Evolutionary conservation across 2,113 vertebrate species (phyloP).

Genomic region (Vulpes vulpes): DNA sequence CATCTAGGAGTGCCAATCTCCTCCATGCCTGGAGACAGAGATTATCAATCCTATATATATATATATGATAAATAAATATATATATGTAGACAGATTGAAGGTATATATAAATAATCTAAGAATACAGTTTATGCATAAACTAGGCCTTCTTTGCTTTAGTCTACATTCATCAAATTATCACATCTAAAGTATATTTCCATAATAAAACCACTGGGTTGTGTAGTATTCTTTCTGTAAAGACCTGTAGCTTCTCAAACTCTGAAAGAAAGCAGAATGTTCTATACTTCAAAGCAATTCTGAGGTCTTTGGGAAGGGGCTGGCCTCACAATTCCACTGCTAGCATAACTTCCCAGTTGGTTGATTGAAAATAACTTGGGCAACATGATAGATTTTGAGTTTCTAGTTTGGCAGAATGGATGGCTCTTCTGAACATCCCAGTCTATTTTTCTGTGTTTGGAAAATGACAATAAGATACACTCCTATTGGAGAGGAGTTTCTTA

Average conservation of each 20-base stretch:
- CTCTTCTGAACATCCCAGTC: background rate
- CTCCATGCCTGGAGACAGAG: background rate
- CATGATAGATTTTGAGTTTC: background rate
- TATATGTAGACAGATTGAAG: background rate
- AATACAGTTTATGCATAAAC: too few species aligned
- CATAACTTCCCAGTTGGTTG: background rate
- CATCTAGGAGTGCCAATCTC: background rate
- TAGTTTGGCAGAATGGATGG: background rate
- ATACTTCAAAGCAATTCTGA: background rate
- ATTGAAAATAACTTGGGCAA: background rate
- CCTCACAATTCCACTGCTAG: background rate
- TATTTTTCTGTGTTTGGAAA: slow-evolving; percentile 19
- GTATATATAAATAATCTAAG: too few species aligned
- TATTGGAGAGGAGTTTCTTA: background rate
- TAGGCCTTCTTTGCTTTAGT: background rate
- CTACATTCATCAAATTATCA: background rate
- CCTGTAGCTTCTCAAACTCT: background rate
- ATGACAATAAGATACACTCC: background rate
- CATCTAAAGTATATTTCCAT: background rate
- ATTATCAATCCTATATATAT: background rate
- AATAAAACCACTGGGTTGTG: background rate
- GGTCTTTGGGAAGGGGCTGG: background rate
- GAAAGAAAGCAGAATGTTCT: background rate
- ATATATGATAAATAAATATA: background rate
- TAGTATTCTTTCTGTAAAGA: background rate